Percentiles rank a stretch among this genome's conserved stretches.
These are phyloP conservation scores for Exocentrus adspersus DNA, from an alignment of 2,888 invertebrate species.

Conservation along the genomic window DNA sequence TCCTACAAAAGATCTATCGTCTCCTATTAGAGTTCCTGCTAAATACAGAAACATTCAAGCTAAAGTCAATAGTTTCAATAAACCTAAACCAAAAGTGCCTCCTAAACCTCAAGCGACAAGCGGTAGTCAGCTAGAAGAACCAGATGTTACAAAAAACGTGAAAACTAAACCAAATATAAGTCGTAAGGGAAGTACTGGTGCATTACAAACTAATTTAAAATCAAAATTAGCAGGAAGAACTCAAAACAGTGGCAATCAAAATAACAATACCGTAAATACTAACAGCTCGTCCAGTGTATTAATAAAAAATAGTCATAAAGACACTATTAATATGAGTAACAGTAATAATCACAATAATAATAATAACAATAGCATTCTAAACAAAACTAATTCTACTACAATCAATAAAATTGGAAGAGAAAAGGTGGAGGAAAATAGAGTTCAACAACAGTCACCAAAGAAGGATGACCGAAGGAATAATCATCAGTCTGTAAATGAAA, in stretches of 20 bases:
- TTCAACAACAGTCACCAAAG: conserved; percentile 3
- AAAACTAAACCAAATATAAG: conserved; percentile 34
- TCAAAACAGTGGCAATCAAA: conserved; percentile 32
- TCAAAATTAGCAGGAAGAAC: conserved; percentile 44
- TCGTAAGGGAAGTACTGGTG: conserved; percentile 51
- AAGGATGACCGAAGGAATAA: conserved; percentile 2
- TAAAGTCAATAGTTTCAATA: conserved; percentile 61
- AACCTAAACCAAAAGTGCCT: conserved; percentile 61
- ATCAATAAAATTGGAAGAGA: conserved; percentile 1
- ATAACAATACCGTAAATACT: conserved; percentile 41
- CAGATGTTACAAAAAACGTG: conserved; percentile 40
- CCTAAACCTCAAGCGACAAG: conserved; percentile 57
- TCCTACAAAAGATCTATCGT: conserved; percentile 52
- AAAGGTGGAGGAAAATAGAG: background rate
- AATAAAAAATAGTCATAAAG: conserved; percentile 31
- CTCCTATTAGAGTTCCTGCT: conserved; percentile 55
- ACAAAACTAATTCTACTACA: conserved; percentile 14
- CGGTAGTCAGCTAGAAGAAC: conserved; percentile 49
- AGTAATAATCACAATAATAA: conserved; percentile 31
- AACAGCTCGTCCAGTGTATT: conserved; percentile 44
- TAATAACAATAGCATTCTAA: conserved; percentile 27
- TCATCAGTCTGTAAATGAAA: background rate
- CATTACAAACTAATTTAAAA: conserved; percentile 43
- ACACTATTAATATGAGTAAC: conserved; percentile 23
- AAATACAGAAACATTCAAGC: conserved; percentile 59